Conservation (phyloP, 37 sponge, comb jelly and placozoan species). For the Dysidea cf. avara region DNA sequence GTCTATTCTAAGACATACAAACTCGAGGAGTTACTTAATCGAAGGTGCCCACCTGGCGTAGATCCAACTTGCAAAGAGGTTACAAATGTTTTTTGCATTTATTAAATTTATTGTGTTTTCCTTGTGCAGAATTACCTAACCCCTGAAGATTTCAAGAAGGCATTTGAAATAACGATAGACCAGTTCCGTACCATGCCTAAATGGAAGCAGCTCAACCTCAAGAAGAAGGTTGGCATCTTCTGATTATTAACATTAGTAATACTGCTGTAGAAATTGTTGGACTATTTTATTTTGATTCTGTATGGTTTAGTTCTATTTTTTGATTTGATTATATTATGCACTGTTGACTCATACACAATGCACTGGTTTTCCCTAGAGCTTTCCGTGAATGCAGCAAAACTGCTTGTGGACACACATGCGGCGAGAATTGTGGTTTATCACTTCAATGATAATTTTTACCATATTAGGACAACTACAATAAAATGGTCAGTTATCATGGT, state of each 20-base stretch:
- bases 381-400: too few relatives aligned
- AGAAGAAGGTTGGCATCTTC: constrained; percentile 80
- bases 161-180: constrained; percentile 66
- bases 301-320: constrained; percentile 1
- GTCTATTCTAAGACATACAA: constrained; percentile 57
- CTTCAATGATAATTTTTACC: too few relatives aligned
- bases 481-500: too few relatives aligned
- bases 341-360: too few relatives aligned
- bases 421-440: too few relatives aligned
- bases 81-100: not conserved
- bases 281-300: constrained; percentile 1
- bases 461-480: too few relatives aligned
- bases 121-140: constrained; percentile 30
- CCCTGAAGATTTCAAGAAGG: constrained; percentile 72
- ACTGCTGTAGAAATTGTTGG: not conserved
- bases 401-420: too few relatives aligned
- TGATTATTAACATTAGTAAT: not conserved
- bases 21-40: constrained; percentile 20
- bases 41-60: constrained; percentile 67
- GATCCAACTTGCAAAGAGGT: constrained; percentile 87
- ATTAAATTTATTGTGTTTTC: too few relatives aligned
- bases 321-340: too few relatives aligned
- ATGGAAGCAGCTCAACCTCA: constrained; percentile 87
- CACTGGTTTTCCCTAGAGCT: too few relatives aligned
- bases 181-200: constrained; percentile 79